These are phyloP conservation scores for Ceriagrion tenellum DNA, from an alignment of 2,888 invertebrate genomes.

Conservation along the genomic window DNA sequence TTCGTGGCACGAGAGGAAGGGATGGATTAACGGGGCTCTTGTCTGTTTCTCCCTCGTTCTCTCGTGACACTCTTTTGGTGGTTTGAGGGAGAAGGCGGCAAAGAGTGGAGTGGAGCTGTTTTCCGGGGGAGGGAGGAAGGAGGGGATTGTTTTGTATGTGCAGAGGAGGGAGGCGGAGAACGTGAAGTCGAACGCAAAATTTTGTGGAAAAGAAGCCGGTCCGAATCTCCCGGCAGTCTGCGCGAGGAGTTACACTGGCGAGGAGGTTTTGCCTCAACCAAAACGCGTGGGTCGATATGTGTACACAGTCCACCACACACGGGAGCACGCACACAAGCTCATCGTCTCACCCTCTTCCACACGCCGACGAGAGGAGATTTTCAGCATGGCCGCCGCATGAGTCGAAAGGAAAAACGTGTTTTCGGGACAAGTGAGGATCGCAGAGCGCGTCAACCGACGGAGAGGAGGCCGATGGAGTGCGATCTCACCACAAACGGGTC, in stretches of 20 bases:
- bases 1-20: background rate
- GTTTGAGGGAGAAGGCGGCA: background rate
- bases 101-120: background rate
- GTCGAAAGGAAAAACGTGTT: background rate
- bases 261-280: background rate
- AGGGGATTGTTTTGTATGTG: background rate
- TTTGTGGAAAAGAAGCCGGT: conserved; percentile 15
- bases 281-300: too few relatives aligned
- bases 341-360: background rate
- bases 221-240: conserved; percentile 27
- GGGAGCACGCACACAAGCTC: background rate
- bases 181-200: conserved; percentile 10
- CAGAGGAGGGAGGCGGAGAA: background rate
- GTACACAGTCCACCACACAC: background rate
- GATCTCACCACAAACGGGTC: background rate
- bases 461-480: background rate
- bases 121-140: background rate
- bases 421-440: conserved; percentile 45
- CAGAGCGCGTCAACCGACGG: background rate
- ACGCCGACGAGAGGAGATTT: background rate
- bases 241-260: conserved; percentile 28
- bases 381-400: conserved; percentile 60
- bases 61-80: conserved; percentile 45
- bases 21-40: conserved; percentile 6
- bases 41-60: background rate